Base-by-base conservation (phyloP, 1,140 invertebrate species). In the Stegodyphus mimosarum region DNA sequence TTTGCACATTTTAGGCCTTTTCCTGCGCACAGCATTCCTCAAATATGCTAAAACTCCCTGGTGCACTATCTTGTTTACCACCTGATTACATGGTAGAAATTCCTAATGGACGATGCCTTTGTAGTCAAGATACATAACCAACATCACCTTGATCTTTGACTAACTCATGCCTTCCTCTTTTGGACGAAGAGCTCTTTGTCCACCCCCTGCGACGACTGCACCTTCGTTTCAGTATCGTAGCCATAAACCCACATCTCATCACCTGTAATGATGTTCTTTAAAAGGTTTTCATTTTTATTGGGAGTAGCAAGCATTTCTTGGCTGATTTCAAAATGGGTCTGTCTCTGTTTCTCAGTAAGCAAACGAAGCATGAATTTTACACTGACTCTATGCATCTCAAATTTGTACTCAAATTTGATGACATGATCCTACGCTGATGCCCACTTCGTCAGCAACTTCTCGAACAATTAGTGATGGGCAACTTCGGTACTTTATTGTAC, bases 191-290 rank as follows among this genome's bases (percentile, higher is more conserved):
- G 49, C 86, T 11, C 70, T 55, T 55, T 55, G 7, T 13, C 53
- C 13, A 49, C 33, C 67, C 17, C 50, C 17, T n/a, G 18, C 63
- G 64, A 81, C 10, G 67, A 52, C 17, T 55, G 53, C 53, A 55
- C 50, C 55, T 87, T 86, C 52, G 49, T 76, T 76, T 84, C 53
- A 7, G 15, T 10, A 48, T 84, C 72, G 77, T 83, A 87, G 6
- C 85, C 76, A 87, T 83, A 87, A 81, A 87, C 52, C 50, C 15
- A 83, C 66, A 50, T 33, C 81, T 81, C 75, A 70, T 81, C 85
- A 66, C 53, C 77, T 52, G 69, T 87, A 63, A 87, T 87, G 6
- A 33, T 70, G 33, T 70, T 48, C 18, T 70, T 70, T 18, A 70
- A 10, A 48, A 70, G 48, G 33, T 70, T 70, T 70, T 70, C 67